Evolutionary conservation across 2,888 invertebrate genomes (phyloP), one percentile per base, ranked within the genome.

Genomic region (Smittia sp.): DNA sequence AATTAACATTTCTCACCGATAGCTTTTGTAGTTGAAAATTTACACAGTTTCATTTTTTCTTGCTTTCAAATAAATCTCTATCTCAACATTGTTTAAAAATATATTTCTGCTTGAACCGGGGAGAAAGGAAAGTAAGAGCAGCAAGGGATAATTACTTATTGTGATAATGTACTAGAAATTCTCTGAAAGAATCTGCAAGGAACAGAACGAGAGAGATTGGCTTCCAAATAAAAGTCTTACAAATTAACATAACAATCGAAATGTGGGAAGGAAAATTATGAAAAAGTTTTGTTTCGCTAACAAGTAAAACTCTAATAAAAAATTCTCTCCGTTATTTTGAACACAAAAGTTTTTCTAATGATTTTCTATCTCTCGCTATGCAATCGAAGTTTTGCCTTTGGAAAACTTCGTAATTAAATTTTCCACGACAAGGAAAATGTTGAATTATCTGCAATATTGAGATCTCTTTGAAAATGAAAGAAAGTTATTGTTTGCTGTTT

Each of bases 191-290:
- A 3, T 32, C 32, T 46, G 52, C 52, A 46, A 13, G 18, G 52
- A 46, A 46, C n/a, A 18, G 52, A 46, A 46, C 11, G 18, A 11
- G n/a, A 46, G 52, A 18, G 52, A 46, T 46, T 46, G 4, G 52
- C 11, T 15, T 6, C n/a, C 7, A 4, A 46, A 46, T 46, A 46
- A n/a, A 46, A n/a, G 52, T n/a, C 69, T 69, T 69, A 69, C 41
- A 52, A 69, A 69, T 69, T 69, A 69, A 41, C 25, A 69, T 69
- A 69, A 69, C 69, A 69, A 68, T 68, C 68, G 46, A 68, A 67
- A 46, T 46, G 11, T 46, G 52, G 25, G 54, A 25, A 69, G 52
- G 22, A 54, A 69, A 69, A 54, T 52, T 27, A 69, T 25, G 41
- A 27, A 54, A 27, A 54, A n/a, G 3, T 52, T n/a, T 46, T 27